These are phyloP conservation scores for Balaenoptera acutorostrata DNA, from an alignment of 2,113 vertebrate genomes.

Conservation along the genomic window DNA sequence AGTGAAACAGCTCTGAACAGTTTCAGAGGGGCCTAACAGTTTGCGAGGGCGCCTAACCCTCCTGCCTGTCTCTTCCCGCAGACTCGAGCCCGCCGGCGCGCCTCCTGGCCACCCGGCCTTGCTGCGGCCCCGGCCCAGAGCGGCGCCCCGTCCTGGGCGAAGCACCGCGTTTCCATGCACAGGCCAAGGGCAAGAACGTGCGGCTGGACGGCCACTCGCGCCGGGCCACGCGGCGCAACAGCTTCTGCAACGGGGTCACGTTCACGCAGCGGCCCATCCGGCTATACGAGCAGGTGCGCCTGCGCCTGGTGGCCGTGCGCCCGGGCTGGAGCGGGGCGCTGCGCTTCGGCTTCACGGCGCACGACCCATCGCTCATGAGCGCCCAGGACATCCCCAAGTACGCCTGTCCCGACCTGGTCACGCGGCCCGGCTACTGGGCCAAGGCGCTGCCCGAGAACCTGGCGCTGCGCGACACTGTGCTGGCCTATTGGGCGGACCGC, in stretches of 20 bases:
- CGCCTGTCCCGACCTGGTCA: conserved; percentile 96
- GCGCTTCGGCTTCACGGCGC: conserved; percentile 96
- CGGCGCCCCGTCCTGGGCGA: conserved; percentile 86
- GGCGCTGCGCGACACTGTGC: conserved; percentile 91
- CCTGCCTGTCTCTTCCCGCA: conserved; percentile 65
- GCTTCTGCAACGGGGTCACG: conserved; percentile 97
- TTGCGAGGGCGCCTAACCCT: background rate
- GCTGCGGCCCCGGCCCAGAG: conserved; percentile 90
- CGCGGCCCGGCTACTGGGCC: conserved; percentile 96
- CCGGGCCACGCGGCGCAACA: conserved; percentile 93
- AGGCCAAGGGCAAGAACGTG: conserved; percentile 97
- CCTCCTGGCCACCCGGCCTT: conserved; percentile 88
- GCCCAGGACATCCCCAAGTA: conserved; percentile 96
- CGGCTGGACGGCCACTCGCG: conserved; percentile 93
- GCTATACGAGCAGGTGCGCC: conserved; percentile 95
- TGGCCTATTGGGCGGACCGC: conserved; percentile 97
- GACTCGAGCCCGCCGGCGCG: conserved; percentile 90
- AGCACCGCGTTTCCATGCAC: conserved; percentile 93
- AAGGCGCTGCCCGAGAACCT: conserved; percentile 97
- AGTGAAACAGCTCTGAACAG: background rate
- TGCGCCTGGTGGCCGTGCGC: conserved; percentile 93
- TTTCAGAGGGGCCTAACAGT: too few relatives aligned
- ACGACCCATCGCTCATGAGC: conserved; percentile 92
- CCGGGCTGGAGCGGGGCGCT: conserved; percentile 97
- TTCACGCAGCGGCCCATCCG: conserved; percentile 96